Conservation (phyloP, 2,888 invertebrate genomes). For the Tipula lateralis region DNA sequence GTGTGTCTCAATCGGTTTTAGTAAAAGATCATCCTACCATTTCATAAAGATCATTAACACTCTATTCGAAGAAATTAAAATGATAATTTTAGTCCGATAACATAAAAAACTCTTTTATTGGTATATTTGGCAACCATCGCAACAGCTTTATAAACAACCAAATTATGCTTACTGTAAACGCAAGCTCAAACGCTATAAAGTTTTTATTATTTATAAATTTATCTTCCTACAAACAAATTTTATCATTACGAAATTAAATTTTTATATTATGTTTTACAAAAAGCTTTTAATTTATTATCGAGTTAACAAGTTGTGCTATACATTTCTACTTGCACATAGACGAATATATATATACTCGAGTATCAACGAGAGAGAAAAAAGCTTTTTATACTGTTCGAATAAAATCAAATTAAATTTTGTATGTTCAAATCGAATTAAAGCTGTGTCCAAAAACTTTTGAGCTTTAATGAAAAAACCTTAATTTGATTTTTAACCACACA, state of each 20-base stretch:
- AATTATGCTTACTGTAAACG: too few species aligned
- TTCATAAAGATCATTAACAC: too few species aligned
- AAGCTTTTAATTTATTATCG: conserved; percentile 6
- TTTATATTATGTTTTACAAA: neutral
- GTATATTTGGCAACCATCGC: too few species aligned
- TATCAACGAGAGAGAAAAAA: neutral
- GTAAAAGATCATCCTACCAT: too few species aligned
- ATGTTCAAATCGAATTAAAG: neutral
- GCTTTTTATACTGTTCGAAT: neutral
- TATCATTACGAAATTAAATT: neutral
- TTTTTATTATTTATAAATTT: neutral
- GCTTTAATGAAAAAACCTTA: too few species aligned
- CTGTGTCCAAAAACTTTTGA: too few species aligned
- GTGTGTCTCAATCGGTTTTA: too few species aligned
- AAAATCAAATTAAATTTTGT: neutral
- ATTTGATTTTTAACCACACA: too few species aligned
- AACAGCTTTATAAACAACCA: too few species aligned
- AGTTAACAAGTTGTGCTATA: neutral
- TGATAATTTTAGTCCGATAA: too few species aligned
- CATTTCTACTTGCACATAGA: neutral
- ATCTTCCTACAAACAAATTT: neutral
- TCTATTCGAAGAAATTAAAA: too few species aligned
- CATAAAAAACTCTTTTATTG: too few species aligned
- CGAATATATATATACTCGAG: neutral
- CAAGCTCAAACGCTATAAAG: neutral